Base-by-base conservation (phyloP, 2,113 vertebrate genomes). In the Macrotus californicus region DNA sequence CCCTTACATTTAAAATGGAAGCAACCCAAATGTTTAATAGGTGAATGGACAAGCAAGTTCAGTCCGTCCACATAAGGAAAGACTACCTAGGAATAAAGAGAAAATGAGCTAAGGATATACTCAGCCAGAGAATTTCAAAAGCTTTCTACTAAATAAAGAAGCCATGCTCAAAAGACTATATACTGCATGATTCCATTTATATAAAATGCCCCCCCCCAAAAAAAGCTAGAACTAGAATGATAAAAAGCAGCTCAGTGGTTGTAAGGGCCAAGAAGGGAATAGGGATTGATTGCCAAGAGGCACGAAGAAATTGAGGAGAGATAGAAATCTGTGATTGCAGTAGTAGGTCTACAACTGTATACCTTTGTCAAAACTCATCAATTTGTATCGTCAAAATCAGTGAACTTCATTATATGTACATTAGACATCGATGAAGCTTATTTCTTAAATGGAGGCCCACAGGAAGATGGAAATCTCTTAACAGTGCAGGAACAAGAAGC, bases 1-100 rank as follows among this genome's bases (percentile, higher is more conserved):
- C 93, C 80, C 21, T 72, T 69, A 54, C 84, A 80, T 43, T 73
- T 67, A 87, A 95, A 90, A 79, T 41, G 36, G 39, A 92, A 96
- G 76, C 29, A n/a, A 81, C 7, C 11, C 54, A 72, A 72, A 82
- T 67, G 76, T 52, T 67, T 64, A 95, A 21, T 11, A 77, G 34
- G 41, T 56, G 26, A 77, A 79, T 14, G 6, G 8, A 61, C 89
- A 48, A 89, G 34, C 13, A 90, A 76, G 79, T 13, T 79, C 16
- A 21, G 59, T 31, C 24, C 34, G 29, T 24, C 64, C 43, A 69
- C 8, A 41, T 31, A 31, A 76, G 9, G 29, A 70, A 87, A 89
- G 29, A 66, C 26, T 19, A 66, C n/a, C 59, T 50, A 7, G 7
- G 26, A 87, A 70, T 56, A 88, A 95, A 79, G 43, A 81, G 29